phyloP scores from a whole-genome alignment of 2,888 invertebrate genomes.

The Anoncus sp. region DNA sequence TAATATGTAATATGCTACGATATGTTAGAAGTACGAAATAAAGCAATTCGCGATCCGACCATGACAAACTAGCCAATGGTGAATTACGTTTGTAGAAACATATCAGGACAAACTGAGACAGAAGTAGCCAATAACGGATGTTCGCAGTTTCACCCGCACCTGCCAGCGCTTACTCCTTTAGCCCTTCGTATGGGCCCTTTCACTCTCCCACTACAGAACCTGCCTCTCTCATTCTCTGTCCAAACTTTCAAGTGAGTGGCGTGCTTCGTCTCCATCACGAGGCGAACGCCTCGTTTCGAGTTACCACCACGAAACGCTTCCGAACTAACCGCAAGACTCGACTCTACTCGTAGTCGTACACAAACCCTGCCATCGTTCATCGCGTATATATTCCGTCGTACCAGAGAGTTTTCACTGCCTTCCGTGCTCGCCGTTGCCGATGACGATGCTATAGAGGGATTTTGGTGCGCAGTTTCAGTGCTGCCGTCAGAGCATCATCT shows the following conservation, averaged over 20 bases:
- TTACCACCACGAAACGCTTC: slow-evolving; percentile 69
- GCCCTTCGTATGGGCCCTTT: slow-evolving; percentile 21
- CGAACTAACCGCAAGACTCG: slow-evolving; percentile 68
- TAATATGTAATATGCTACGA: background rate
- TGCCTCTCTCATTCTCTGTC: slow-evolving; percentile 64
- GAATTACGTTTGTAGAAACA: slow-evolving; percentile 2
- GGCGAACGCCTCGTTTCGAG: slow-evolving; percentile 64
- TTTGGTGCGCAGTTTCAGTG: slow-evolving; percentile 54
- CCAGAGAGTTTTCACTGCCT: slow-evolving; percentile 47
- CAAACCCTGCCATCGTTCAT: slow-evolving; percentile 59
- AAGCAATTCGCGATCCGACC: background rate
- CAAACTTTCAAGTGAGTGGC: slow-evolving; percentile 72
- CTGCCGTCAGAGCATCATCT: slow-evolving; percentile 49
- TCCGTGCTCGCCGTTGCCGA: slow-evolving; percentile 32
- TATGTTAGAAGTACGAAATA: background rate
- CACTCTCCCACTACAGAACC: slow-evolving; percentile 30
- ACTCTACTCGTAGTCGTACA: slow-evolving; percentile 61
- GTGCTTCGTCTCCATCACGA: slow-evolving; percentile 72
- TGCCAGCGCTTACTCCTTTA: slow-evolving; percentile 4
- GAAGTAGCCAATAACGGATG: slow-evolving; percentile 18
- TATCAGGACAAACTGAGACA: slow-evolving; percentile 1
- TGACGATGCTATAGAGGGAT: slow-evolving; percentile 27
- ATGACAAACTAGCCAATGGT: background rate
- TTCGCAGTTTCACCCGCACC: slow-evolving; percentile 22
- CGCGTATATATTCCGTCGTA: slow-evolving; percentile 52